phyloP scores from a whole-genome alignment of 2,888 invertebrate genomes.

The Trissolcus brochymenae region DNA sequence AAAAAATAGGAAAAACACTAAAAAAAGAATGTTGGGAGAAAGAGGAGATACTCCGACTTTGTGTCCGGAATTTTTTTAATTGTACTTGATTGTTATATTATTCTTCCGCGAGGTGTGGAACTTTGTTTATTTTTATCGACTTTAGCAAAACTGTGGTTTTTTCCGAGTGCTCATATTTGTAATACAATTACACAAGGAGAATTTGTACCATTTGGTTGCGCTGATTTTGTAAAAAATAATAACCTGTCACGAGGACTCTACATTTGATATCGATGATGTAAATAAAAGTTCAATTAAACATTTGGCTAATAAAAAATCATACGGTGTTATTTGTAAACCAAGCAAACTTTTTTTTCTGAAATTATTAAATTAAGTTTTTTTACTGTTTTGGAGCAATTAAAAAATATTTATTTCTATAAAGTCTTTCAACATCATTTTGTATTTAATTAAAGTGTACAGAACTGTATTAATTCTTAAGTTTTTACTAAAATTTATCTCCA shows the following conservation, averaged over 20 bases:
- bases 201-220: slow-evolving; percentile 13
- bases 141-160: slow-evolving; percentile 35
- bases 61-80: slow-evolving; percentile 60
- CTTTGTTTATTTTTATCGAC: slow-evolving; percentile 43
- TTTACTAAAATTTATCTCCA: slow-evolving; percentile 66
- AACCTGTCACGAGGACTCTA: slow-evolving; percentile 21
- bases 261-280: slow-evolving; percentile 56
- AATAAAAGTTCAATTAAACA: slow-evolving; percentile 56
- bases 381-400: too few species aligned
- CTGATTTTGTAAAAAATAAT: slow-evolving; percentile 44
- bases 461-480: too few species aligned
- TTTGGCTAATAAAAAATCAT: slow-evolving; percentile 42
- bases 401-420: too few species aligned
- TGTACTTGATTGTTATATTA: slow-evolving; percentile 60
- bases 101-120: slow-evolving; percentile 48
- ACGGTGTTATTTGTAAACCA: not conserved
- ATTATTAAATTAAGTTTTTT: not conserved
- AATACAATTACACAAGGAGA: slow-evolving; percentile 22
- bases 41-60: not conserved
- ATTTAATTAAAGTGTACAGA: too few species aligned
- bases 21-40: slow-evolving; percentile 15
- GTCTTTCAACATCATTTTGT: too few species aligned
- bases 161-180: slow-evolving; percentile 50
- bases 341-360: not conserved
- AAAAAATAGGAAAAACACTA: slow-evolving; percentile 53